Evolutionary conservation across 2,113 vertebrate genomes (phyloP).

Genomic region (Propithecus coquereli): DNA sequence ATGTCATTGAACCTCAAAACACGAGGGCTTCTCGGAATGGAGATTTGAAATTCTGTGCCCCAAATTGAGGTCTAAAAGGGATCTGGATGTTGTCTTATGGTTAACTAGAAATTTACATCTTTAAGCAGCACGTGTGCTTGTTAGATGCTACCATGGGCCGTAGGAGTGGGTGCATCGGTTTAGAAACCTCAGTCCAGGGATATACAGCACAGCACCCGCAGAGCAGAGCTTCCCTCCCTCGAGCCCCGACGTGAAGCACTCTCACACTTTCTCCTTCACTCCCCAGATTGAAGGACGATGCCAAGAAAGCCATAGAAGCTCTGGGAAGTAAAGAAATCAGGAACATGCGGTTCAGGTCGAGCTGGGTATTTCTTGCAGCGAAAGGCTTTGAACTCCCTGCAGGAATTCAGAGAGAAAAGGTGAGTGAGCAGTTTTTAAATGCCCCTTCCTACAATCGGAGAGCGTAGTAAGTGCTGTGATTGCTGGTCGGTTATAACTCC

Average conservation of each 20-base stretch:
- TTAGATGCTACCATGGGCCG: fast-evolving
- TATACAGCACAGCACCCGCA: fast-evolving
- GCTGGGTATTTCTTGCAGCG: constrained; percentile 83
- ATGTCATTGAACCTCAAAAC: neutral
- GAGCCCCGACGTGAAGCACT: fast-evolving
- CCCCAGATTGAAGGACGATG: constrained; percentile 66
- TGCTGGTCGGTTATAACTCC: fast-evolving
- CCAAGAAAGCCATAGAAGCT: constrained; percentile 73
- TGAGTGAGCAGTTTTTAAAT: constrained; percentile 68
- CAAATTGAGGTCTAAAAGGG: neutral
- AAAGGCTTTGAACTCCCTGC: constrained; percentile 82
- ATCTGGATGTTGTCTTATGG: fast-evolving
- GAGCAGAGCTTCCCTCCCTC: fast-evolving
- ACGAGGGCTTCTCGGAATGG: neutral
- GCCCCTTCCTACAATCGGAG: neutral
- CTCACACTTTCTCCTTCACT: neutral
- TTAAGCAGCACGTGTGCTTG: fast-evolving
- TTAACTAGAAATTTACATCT: neutral
- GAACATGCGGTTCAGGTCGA: constrained; percentile 82
- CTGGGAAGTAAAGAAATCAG: constrained; percentile 83
- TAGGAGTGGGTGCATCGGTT: too few species aligned
- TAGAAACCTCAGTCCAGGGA: neutral
- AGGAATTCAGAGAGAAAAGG: constrained; percentile 81
- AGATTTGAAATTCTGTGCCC: neutral
- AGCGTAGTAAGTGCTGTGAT: neutral